Conservation (phyloP, 2,888 invertebrate species). For the Hyposoter dolosus region DNA sequence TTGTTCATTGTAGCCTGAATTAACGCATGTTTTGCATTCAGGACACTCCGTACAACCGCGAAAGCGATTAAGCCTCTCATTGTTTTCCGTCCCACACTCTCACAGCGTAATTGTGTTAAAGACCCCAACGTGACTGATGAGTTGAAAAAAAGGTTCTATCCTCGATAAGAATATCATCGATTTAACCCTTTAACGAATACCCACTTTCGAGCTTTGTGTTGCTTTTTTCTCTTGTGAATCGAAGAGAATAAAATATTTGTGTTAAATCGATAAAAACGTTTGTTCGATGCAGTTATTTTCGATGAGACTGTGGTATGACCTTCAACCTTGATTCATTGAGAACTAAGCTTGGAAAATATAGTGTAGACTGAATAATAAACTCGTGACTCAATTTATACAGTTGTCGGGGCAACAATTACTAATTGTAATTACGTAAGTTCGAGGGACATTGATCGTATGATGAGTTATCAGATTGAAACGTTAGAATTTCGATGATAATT, state of each 20-base stretch:
- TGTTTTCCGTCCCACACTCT: conserved; percentile 1
- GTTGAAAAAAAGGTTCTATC: background rate
- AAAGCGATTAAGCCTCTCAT: conserved; percentile 29
- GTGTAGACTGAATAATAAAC: background rate
- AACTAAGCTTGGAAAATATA: background rate
- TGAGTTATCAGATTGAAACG: background rate
- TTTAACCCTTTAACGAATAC: conserved; percentile 1
- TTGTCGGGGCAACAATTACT: background rate
- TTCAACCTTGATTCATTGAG: background rate
- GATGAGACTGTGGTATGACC: background rate
- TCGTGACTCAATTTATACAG: background rate
- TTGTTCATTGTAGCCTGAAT: conserved; percentile 69
- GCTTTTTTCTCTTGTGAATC: background rate
- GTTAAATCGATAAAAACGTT: background rate
- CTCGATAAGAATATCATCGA: conserved; percentile 1
- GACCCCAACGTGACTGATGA: conserved; percentile 18
- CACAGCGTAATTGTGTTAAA: conserved; percentile 24
- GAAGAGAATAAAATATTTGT: background rate
- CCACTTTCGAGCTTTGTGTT: background rate
- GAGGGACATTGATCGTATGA: background rate
- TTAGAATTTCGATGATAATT: background rate
- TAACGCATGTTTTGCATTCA: conserved; percentile 72
- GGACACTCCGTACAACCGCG: conserved; percentile 29
- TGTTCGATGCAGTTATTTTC: background rate
- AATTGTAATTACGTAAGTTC: no score